Base-by-base conservation (phyloP, 2,888 invertebrate genomes). In the Teinopalpus imperialis region DNA sequence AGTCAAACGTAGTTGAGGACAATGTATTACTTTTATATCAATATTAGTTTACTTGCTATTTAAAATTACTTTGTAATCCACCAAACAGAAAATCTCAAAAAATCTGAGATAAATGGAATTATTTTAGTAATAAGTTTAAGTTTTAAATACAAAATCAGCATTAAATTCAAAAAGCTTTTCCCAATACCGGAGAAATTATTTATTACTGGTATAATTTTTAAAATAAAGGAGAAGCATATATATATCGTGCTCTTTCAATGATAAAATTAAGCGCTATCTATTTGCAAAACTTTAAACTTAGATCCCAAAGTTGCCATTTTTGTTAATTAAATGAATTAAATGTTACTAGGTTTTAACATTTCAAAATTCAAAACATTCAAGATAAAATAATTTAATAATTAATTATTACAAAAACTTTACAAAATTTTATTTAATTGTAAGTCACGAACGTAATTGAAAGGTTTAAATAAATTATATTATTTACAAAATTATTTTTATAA, bases 201-300 rank as follows among this genome's bases (percentile, higher is more conserved):
- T 39, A 7, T n/a, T 2, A 18, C 18, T 39, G 39, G 39, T 20
- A 39, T 18, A 16, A 7, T 27, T 26, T 16, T 37, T 7, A 27
- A 27, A 37, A 18, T 6, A 7, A 13, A 8, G n/a, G 27, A 16
- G 27, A 12, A 9, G 10, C 10, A 3, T n/a, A 24, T 16, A 7
- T 14, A 16, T n/a, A n/a, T 14, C 8, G 20, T 9, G 4, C 4
- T 2, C 16, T 16, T 16, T 16, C 16, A 3, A 3, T 1, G 2
- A 26, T 27, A 9, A 2, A 20, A 1, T 26, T 14, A 7, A 27
- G 12, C 1, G 18, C 29, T 20, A 39, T 39, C 39, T 29, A 2
- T 10, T 10, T 9, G 4, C 0, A 5, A 12, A 18, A 18, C 1
- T 7, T 9, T n/a, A 7, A 27, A 12, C 20, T 18, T 20, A 4